Evolutionary conservation across 2,888 invertebrate genomes (phyloP), one percentile per base, ranked within the genome.

Genomic region (Biston stratarius): DNA sequence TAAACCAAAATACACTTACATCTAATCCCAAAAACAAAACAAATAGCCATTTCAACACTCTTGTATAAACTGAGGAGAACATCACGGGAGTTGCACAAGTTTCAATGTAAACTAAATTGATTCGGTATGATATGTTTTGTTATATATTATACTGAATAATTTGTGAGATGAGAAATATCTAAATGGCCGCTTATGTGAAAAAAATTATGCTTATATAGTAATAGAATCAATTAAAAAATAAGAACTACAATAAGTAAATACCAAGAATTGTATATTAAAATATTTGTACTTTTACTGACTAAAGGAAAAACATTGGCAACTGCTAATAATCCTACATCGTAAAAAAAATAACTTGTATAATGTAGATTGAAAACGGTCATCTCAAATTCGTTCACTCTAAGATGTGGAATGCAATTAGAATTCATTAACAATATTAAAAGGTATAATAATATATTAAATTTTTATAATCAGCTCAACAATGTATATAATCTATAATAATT

Each of bases 201-300:
- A n/a, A 58, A 89, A 87, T 92, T 94, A 94, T 93, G 91, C 94
- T 94, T 94, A 94, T 91, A 94, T 82, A 92, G 87, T 91, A 91
- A 92, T 86, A 92, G 87, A 91, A 91, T 89, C 87, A 91, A 88
- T 87, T 88, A 87, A 90, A 90, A 92, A 91, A 91, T 90, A 91
- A 91, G 89, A 91, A 89, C 92, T 93, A 93, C 91, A 91, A 94
- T 94, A 94, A 91, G 92, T 94, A 94, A 94, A 94, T 94, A 94
- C 93, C 94, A 92, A 93, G 94, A 92, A 88, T 94, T 92, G 92
- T 94, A 94, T 95, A 94, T 94, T 95, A 92, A 95, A 96, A 96
- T 96, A 96, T 96, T 96, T 96, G 96, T 96, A 96, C 96, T 96
- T 96, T 95, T 96, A 96, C 96, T 96, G 96, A 96, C 96, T 96